Base-by-base conservation (phyloP, 2,797 vertebrate species). In the Tarsius wallacei region DNA sequence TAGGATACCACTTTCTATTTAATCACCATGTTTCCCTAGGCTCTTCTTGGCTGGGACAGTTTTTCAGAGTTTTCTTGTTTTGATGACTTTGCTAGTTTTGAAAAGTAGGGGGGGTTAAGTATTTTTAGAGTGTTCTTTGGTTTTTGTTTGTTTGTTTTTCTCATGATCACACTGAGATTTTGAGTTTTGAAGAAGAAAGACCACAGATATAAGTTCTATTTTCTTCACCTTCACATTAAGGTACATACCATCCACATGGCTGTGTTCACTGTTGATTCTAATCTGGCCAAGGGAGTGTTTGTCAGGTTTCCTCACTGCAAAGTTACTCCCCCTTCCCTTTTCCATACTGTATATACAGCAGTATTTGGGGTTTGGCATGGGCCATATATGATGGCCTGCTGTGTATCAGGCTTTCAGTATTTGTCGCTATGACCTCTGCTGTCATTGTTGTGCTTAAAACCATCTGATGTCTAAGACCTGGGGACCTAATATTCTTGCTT, bases 271-370 rank as follows among this genome's bases (percentile, higher is more conserved):
- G 6, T 36, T 36, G 51, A 26, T 15, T 13, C 15, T 57, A 4
- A 21, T 49, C 36, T 31, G 33, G 59, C 7, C 36, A 36, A 19
- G 15, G 49, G 1, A 14, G 7, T 17, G 9, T 15, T 71, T 71
- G 7, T n/a, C 26, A 22, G 33, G 16, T 42, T 77, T 36, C 21
- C 59, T 24, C 63, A 28, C 0, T 26, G 24, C 16, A 14, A 28
- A 22, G 22, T 57, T 8, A 28, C 10, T 19, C 3, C 0, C 13
- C 1, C 51, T 0, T 5, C 19, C 1, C 15, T 2, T 57, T 10
- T 22, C 55, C 16, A 19, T 6, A 9, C 5, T 11, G 11, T 31
- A 2, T 2, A 22, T 5, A 51, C 0, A 28, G 22, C 10, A 36
- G n/a, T 26, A 8, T 81, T 55, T 73, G 66, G 31, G 7, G 5